Percentiles rank a stretch among this genome's conserved stretches.
These are phyloP conservation scores for Streptopelia turtur DNA, from an alignment of 2,797 vertebrate genomes.

Conservation along the genomic window DNA sequence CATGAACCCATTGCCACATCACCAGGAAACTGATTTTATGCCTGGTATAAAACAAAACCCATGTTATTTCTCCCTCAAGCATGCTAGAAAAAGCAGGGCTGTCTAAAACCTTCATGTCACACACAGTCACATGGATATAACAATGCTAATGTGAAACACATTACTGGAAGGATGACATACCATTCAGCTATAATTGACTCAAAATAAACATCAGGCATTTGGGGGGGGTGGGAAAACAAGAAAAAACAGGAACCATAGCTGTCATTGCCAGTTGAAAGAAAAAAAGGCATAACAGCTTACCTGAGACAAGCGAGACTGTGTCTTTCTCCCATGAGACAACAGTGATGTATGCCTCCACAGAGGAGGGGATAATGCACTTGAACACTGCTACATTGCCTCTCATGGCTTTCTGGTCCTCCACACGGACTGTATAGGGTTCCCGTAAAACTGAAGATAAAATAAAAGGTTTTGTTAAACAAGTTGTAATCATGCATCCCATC, in stretches of 20 bases:
- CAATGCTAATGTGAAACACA: background rate
- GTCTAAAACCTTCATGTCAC: slow-evolving; percentile 24
- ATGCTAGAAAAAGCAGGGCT: background rate
- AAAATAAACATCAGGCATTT: background rate
- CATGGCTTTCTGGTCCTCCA: slow-evolving; percentile 99
- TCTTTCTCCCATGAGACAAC: slow-evolving; percentile 99
- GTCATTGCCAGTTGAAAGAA: background rate
- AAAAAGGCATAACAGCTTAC: slow-evolving; percentile 77
- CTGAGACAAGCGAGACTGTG: slow-evolving; percentile 99
- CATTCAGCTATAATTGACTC: background rate
- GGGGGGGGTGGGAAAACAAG: too few species aligned
- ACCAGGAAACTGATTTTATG: background rate
- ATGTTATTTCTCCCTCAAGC: slow-evolving; percentile 45
- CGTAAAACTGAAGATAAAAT: slow-evolving; percentile 86
- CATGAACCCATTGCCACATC: background rate
- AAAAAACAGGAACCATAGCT: background rate
- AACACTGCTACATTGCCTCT: slow-evolving; percentile 99
- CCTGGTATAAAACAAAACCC: background rate
- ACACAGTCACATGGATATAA: background rate
- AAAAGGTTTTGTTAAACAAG: accelerated
- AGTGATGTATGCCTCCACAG: slow-evolving; percentile 96
- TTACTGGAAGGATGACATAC: background rate
- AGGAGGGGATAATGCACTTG: slow-evolving; percentile 99
- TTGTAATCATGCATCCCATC: accelerated
- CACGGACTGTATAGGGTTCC: slow-evolving; percentile 98